Percentiles rank a stretch among this genome's conserved stretches.
phyloP scores from a whole-genome alignment of 2,797 vertebrate genomes.

The Limnodromus scolopaceus region DNA sequence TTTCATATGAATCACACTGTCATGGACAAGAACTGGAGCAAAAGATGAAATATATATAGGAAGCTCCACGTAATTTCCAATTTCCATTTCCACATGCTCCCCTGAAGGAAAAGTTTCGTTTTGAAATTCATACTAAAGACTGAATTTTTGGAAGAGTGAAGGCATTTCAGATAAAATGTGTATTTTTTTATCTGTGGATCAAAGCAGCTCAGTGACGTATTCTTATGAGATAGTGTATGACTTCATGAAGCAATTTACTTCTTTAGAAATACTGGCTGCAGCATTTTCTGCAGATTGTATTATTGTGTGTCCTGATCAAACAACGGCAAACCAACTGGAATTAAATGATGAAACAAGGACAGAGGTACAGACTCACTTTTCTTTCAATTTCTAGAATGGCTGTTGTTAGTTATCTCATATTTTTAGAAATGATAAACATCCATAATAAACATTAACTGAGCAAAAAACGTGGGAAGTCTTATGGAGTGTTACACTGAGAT shows the following conservation, averaged over 20 bases:
- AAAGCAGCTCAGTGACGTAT: not conserved
- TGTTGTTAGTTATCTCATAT: not conserved
- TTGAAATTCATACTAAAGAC: not conserved
- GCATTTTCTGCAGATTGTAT: not conserved
- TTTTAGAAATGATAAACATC: not conserved
- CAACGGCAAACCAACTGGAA: not conserved
- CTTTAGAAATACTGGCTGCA: not conserved
- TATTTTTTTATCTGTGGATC: not conserved
- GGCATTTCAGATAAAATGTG: not conserved
- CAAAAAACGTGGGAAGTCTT: not conserved
- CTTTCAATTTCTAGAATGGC: not conserved
- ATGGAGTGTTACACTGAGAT: not conserved
- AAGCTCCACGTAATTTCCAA: not conserved
- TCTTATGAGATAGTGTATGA: not conserved
- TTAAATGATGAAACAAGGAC: not conserved
- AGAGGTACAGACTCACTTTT: not conserved
- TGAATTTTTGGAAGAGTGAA: not conserved
- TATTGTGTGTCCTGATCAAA: not conserved
- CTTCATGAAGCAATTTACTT: not conserved
- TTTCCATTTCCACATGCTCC: not conserved
- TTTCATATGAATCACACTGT: not conserved
- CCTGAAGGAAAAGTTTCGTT: not conserved
- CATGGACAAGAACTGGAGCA: not conserved
- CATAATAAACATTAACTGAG: rapidly evolving
- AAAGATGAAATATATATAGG: not conserved